phyloP scores from a whole-genome alignment of 2,888 invertebrate genomes.

The Caenorhabditis sp. region DNA sequence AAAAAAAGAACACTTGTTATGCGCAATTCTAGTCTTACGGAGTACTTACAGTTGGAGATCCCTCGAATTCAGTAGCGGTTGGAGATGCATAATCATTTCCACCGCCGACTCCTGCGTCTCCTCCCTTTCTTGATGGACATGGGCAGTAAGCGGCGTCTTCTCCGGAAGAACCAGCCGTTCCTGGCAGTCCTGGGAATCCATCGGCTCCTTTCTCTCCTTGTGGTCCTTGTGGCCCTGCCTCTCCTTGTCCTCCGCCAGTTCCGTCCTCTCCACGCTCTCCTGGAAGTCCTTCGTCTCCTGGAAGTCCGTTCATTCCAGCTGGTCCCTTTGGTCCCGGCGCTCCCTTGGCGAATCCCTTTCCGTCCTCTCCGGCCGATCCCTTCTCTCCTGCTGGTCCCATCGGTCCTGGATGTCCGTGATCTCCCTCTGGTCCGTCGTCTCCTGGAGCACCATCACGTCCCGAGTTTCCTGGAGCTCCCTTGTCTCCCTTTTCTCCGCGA shows the following conservation, averaged over 20 bases:
- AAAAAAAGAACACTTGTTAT: not conserved
- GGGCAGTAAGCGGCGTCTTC: conserved; percentile 65
- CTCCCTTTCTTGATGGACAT: conserved; percentile 61
- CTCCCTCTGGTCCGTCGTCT: conserved; percentile 76
- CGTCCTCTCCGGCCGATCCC: conserved; percentile 72
- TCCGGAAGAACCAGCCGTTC: conserved; percentile 63
- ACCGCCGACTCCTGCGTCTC: conserved; percentile 33
- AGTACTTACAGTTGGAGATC: conserved; percentile 32
- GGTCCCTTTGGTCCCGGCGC: conserved; percentile 70
- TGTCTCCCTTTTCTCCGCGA: conserved; percentile 73
- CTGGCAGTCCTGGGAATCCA: conserved; percentile 69
- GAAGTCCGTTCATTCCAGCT: conserved; percentile 68
- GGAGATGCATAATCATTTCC: conserved; percentile 30
- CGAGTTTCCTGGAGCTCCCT: conserved; percentile 66
- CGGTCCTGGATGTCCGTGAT: conserved; percentile 72
- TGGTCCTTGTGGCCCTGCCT: conserved; percentile 65
- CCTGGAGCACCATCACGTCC: conserved; percentile 73
- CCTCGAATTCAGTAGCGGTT: conserved; percentile 35
- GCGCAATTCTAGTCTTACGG: not conserved
- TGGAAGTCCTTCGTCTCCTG: conserved; percentile 76
- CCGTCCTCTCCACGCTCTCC: conserved; percentile 77
- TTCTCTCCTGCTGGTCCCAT: conserved; percentile 70
- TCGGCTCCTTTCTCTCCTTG: conserved; percentile 69
- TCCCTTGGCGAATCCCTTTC: conserved; percentile 71
- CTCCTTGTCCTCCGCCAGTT: conserved; percentile 68